These are phyloP conservation scores for Sialis lutaria DNA, from an alignment of 2,888 invertebrate genomes.

Conservation along the genomic window DNA sequence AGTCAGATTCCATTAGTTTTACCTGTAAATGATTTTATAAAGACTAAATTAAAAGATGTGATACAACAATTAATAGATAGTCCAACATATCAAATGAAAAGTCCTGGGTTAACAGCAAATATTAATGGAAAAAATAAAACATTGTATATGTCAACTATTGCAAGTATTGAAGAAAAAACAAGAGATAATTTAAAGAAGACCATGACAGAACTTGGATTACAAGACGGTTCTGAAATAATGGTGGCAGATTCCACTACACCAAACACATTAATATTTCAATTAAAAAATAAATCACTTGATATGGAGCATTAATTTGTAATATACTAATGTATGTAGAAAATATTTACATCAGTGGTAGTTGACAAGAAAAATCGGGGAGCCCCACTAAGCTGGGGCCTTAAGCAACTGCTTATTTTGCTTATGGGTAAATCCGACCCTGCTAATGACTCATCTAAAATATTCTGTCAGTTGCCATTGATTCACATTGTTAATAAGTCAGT, in stretches of 20 bases:
- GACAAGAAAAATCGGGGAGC: no score
- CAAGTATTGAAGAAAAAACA: constrained; percentile 81
- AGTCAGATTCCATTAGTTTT: constrained; percentile 51
- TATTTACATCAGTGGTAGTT: no score
- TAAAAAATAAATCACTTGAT: constrained; percentile 36
- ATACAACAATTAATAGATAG: constrained; percentile 65
- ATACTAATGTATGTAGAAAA: no score
- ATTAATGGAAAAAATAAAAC: constrained; percentile 77
- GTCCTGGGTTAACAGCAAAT: constrained; percentile 70
- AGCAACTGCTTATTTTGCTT: no score
- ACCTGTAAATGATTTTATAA: constrained; percentile 39
- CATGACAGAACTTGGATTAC: constrained; percentile 67
- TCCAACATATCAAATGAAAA: constrained; percentile 74
- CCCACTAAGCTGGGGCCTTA: no score
- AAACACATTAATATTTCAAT: constrained; percentile 54
- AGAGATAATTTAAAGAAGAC: constrained; percentile 76
- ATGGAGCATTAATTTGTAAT: constrained; percentile 6
- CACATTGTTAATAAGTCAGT: no score
- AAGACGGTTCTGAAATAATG: constrained; percentile 69
- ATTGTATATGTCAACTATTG: constrained; percentile 81
- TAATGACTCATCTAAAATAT: no score
- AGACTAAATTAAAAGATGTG: constrained; percentile 61
- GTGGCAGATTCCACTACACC: constrained; percentile 89
- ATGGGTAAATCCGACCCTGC: no score
- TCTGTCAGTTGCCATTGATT: no score